phyloP scores from a whole-genome alignment of 2,888 invertebrate species.

The Caradrina clavipalpis region DNA sequence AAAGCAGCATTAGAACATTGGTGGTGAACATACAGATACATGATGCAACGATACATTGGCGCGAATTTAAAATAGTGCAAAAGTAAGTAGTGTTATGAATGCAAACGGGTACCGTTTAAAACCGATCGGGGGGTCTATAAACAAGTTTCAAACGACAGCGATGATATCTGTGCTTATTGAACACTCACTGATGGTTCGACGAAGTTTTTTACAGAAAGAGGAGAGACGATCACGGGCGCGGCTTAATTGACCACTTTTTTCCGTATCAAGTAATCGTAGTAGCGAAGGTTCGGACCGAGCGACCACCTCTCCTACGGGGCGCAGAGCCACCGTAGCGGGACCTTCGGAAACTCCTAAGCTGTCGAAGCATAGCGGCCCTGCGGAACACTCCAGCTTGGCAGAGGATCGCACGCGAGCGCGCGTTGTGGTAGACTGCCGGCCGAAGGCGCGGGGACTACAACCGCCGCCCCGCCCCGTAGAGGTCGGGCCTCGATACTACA shows the following conservation, averaged over 20 bases:
- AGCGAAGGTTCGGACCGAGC: constrained; percentile 86
- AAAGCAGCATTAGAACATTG: constrained; percentile 90
- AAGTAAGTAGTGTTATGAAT: constrained; percentile 37
- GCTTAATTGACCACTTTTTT: constrained; percentile 85
- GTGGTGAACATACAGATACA: constrained; percentile 71
- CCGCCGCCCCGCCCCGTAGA: constrained; percentile 74
- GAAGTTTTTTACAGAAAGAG: constrained; percentile 88
- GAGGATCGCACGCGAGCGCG: constrained; percentile 88
- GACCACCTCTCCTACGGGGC: constrained; percentile 84
- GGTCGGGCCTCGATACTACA: constrained; percentile 73
- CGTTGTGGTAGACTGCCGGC: constrained; percentile 83
- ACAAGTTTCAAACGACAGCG: constrained; percentile 38
- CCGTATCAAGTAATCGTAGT: constrained; percentile 84
- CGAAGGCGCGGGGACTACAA: constrained; percentile 69
- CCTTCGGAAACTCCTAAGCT: constrained; percentile 86
- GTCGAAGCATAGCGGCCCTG: constrained; percentile 89
- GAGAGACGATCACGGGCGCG: constrained; percentile 86
- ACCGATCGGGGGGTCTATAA: constrained; percentile 25
- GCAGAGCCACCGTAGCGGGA: constrained; percentile 75
- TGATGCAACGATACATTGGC: constrained; percentile 65
- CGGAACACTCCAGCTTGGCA: constrained; percentile 88
- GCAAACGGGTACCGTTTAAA: constrained; percentile 35
- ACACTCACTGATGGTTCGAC: constrained; percentile 89
- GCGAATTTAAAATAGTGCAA: constrained; percentile 46
- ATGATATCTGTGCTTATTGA: constrained; percentile 37